These are phyloP conservation scores for Rhincodon typus DNA, from an alignment of 2,797 vertebrate genomes.

Conservation along the genomic window DNA sequence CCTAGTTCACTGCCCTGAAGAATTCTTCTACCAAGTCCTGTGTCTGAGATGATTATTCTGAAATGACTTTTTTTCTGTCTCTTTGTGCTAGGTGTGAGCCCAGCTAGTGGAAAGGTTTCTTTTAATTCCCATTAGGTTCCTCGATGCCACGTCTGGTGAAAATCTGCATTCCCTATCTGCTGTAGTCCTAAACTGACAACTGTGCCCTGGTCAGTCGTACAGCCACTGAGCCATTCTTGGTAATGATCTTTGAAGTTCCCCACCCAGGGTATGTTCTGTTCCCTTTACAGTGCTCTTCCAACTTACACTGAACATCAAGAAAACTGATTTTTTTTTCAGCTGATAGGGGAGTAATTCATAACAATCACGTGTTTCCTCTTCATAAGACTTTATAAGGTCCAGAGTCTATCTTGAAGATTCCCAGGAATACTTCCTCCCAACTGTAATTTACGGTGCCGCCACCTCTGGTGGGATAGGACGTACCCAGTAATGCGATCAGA, in stretches of 20 bases:
- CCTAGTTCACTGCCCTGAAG: not conserved
- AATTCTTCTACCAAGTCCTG: too few relatives aligned
- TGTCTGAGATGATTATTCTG: not conserved
- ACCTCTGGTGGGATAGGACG: not conserved
- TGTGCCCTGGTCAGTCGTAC: not conserved
- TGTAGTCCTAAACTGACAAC: not conserved
- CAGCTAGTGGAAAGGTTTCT: not conserved
- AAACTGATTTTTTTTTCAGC: not conserved
- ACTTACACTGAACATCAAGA: not conserved
- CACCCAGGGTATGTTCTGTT: not conserved
- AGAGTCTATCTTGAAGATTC: not conserved
- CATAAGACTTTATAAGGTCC: not conserved
- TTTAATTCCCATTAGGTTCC: not conserved
- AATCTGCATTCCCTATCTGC: not conserved
- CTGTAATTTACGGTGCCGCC: not conserved
- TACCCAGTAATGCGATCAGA: not conserved
- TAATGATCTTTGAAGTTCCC: not conserved
- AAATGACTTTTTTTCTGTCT: not conserved
- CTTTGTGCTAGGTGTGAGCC: not conserved
- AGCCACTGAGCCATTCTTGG: not conserved
- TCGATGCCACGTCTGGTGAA: not conserved
- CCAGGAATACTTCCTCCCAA: not conserved
- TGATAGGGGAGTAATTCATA: not conserved
- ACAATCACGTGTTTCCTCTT: not conserved
- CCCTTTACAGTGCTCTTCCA: not conserved